phyloP scores from a whole-genome alignment of 2,113 vertebrate genomes.

The Lipotes vexillifer region DNA sequence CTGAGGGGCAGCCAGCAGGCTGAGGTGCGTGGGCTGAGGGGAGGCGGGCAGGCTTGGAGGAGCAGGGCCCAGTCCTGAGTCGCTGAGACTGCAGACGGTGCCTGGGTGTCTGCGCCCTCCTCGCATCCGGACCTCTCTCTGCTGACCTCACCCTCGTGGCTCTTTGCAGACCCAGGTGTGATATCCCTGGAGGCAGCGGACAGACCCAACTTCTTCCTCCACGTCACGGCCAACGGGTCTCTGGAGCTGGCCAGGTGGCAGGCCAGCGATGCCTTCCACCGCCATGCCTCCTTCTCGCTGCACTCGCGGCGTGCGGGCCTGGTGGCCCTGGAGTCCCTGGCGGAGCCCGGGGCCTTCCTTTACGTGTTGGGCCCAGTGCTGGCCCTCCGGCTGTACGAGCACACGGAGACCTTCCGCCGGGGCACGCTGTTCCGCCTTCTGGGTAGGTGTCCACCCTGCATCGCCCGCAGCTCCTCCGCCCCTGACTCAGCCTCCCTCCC shows the following conservation, averaged over 20 bases:
- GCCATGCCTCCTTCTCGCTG: constrained; percentile 88
- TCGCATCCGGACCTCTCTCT: background rate
- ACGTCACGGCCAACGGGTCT: constrained; percentile 76
- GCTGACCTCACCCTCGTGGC: background rate
- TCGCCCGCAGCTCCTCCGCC: fast-evolving
- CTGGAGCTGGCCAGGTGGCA: constrained; percentile 89
- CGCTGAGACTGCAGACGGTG: fast-evolving
- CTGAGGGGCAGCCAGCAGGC: background rate
- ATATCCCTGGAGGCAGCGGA: constrained; percentile 92
- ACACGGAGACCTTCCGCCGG: constrained; percentile 86
- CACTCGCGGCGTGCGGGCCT: constrained; percentile 90
- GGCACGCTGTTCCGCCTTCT: constrained; percentile 89
- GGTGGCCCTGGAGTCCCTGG: constrained; percentile 91
- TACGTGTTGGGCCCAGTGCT: constrained; percentile 73
- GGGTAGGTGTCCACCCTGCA: constrained; percentile 78
- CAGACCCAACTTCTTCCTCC: constrained; percentile 94
- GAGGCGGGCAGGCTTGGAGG: no score
- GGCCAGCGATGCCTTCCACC: constrained; percentile 82
- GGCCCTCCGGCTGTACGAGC: constrained; percentile 85
- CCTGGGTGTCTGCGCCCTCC: background rate
- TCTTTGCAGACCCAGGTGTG: constrained; percentile 85
- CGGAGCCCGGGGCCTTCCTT: constrained; percentile 89
- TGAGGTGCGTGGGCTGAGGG: background rate
- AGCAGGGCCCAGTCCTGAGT: background rate
- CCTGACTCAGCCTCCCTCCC: background rate